Percentiles rank a stretch among this genome's conserved stretches.
These are phyloP conservation scores for Clusia tigrina DNA, from an alignment of 2,888 invertebrate species.

Conservation along the genomic window DNA sequence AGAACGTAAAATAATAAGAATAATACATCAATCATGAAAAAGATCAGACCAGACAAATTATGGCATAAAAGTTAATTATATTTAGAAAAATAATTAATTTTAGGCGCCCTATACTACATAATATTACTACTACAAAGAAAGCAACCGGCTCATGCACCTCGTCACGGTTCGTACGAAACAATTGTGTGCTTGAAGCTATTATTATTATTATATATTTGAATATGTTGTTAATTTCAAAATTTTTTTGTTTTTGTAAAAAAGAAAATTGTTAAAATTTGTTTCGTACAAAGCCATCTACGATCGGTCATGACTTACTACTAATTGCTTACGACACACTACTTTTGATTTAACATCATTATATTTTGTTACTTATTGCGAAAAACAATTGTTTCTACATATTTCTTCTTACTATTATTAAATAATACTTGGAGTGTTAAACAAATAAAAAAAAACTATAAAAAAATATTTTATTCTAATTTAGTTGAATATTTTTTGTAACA, in stretches of 20 bases:
- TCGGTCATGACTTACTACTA: conserved; percentile 10
- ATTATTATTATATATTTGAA: too few species aligned
- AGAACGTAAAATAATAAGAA: too few species aligned
- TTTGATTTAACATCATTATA: conserved; percentile 31
- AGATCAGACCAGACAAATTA: neutral
- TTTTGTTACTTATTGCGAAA: conserved; percentile 32
- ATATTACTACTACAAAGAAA: neutral
- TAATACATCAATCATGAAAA: neutral
- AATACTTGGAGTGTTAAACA: conserved; percentile 3
- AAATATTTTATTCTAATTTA: conserved; percentile 19
- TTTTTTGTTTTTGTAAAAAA: neutral
- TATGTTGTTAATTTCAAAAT: neutral
- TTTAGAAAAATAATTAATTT: conserved; percentile 12
- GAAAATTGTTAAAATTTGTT: conserved; percentile 16
- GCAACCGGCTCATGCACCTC: conserved; percentile 8
- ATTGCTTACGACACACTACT: conserved; percentile 15
- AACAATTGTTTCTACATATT: conserved; percentile 26
- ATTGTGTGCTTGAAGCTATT: too few species aligned
- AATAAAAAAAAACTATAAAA: neutral
- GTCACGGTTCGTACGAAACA: conserved; percentile 10
- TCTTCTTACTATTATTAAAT: conserved; percentile 1
- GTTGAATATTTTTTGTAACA: conserved; percentile 21
- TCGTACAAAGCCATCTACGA: conserved; percentile 20
- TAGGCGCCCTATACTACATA: conserved; percentile 20
- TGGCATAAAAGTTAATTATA: neutral